Conservation (phyloP, 2,888 invertebrate species). For the Nomada lathburiana region DNA sequence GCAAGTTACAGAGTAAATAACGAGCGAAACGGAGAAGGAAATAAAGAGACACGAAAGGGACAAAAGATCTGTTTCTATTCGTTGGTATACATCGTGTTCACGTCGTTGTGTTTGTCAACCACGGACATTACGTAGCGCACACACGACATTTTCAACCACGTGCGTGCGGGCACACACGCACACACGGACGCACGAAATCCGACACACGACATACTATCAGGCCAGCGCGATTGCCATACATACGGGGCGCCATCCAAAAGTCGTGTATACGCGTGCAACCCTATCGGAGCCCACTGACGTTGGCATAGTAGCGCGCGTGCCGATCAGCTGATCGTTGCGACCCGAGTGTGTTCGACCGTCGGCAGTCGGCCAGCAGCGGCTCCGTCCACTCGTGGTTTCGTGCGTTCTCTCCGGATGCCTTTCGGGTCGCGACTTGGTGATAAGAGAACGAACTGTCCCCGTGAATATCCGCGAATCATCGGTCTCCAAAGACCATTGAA, state of each 20-base stretch:
- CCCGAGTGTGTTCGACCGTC: constrained; percentile 63
- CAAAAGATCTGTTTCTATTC: constrained; percentile 3
- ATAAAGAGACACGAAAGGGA: constrained; percentile 7
- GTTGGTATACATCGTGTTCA: constrained; percentile 14
- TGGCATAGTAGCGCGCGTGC: constrained; percentile 80
- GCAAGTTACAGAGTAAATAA: constrained; percentile 8
- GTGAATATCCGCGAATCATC: not conserved
- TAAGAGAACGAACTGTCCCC: constrained; percentile 21
- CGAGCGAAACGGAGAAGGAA: constrained; percentile 23
- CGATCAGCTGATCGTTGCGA: constrained; percentile 81
- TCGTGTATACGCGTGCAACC: constrained; percentile 57
- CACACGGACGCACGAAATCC: constrained; percentile 25
- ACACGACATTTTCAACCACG: constrained; percentile 38
- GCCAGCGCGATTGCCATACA: constrained; percentile 34
- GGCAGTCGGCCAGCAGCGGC: constrained; percentile 72
- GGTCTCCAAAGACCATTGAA: not conserved
- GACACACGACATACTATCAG: constrained; percentile 26
- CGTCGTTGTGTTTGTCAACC: constrained; percentile 25
- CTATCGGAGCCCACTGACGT: constrained; percentile 58
- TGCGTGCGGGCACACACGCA: constrained; percentile 41
- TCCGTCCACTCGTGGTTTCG: constrained; percentile 59
- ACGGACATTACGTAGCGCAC: constrained; percentile 26
- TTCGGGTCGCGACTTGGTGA: constrained; percentile 28
- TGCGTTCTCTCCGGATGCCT: constrained; percentile 48
- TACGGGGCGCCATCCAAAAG: constrained; percentile 56